Base-by-base conservation (phyloP, 2,888 invertebrate genomes). In the Lepidochitona cinerea region DNA sequence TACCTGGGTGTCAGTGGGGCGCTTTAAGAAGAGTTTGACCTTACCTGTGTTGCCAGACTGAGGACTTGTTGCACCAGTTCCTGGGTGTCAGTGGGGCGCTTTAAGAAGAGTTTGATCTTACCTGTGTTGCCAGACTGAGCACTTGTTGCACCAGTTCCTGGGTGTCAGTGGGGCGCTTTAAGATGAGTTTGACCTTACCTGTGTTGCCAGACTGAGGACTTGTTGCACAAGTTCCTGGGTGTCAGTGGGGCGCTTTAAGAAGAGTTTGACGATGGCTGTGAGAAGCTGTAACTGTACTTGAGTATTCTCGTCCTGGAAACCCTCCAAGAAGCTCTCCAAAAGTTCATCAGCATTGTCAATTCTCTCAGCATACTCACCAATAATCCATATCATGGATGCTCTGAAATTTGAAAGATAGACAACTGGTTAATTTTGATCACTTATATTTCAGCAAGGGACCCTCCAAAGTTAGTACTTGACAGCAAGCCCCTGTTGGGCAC, bases 281-380 rank as follows among this genome's bases (percentile, higher is more conserved):
- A 99, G 92, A 75, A 99, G 92, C 89, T 99, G 99, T 69, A 99
- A 92, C 91, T 99, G 99, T 49, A 93, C 93, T 93, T 98, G 97
- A 32, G 97, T 96, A 88, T 98, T 98, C 90, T 98, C 98, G 91
- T 98, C 98, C 83, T 93, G 97, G 92, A 98, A 98, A 14, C 97
- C 99, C 92, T 99, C 99, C 7, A 99, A 92, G 93, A 99, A 99
- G 77, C 97, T 97, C 90, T 99, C 99, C 29, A 99, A 92, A 36
- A 99, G 93, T 88, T 99, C 99, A 88, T 99, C 99, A 0, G 99
- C 99, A 90, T 99, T 99, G 91, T 99, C 99, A 83, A 99, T 99
- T 81, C 99, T 94, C 90, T 99, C 99, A 0, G 99, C 99, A 91
- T 99, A 99, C 91, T 99, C 99, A 29, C 98, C 99, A 84, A 94